These are phyloP conservation scores for Podarcis siculus DNA, from an alignment of 2,797 vertebrate genomes.

Conservation along the genomic window DNA sequence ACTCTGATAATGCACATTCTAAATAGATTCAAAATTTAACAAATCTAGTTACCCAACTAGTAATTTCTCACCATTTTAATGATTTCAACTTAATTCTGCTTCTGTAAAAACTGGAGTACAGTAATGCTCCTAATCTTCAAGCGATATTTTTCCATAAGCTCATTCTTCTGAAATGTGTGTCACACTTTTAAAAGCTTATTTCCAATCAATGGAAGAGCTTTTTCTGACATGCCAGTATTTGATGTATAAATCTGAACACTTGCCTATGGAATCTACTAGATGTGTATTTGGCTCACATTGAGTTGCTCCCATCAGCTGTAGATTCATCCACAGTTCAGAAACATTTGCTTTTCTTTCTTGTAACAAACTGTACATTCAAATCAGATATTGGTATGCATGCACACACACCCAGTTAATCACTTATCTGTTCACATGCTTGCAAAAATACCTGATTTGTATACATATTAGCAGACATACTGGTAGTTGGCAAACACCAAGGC, in stretches of 20 bases:
- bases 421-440: conserved; percentile 24
- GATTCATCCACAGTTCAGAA: conserved; percentile 24
- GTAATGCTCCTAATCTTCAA: conserved; percentile 9
- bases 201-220: background rate
- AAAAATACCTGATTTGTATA: conserved; percentile 37
- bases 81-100: background rate
- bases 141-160: background rate
- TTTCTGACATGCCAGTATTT: conserved; percentile 16
- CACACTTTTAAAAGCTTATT: background rate
- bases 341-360: conserved; percentile 20
- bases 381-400: background rate
- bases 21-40: background rate
- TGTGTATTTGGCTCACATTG: conserved; percentile 40
- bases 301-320: conserved; percentile 29
- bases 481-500: conserved; percentile 13
- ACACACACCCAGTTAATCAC: conserved; percentile 21
- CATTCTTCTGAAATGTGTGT: conserved; percentile 19
- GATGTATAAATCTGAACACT: conserved; percentile 33
- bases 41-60: background rate
- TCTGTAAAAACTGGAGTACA: background rate
- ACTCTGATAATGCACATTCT: background rate
- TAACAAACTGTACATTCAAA: conserved; percentile 8
- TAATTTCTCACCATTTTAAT: conserved; percentile 29
- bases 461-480: conserved; percentile 31
- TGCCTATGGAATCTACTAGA: conserved; percentile 27